Percentiles rank a stretch among this genome's conserved stretches.
These are phyloP conservation scores for Dolichoris vasculosae DNA, from an alignment of 1,140 invertebrate species.

Conservation along the genomic window DNA sequence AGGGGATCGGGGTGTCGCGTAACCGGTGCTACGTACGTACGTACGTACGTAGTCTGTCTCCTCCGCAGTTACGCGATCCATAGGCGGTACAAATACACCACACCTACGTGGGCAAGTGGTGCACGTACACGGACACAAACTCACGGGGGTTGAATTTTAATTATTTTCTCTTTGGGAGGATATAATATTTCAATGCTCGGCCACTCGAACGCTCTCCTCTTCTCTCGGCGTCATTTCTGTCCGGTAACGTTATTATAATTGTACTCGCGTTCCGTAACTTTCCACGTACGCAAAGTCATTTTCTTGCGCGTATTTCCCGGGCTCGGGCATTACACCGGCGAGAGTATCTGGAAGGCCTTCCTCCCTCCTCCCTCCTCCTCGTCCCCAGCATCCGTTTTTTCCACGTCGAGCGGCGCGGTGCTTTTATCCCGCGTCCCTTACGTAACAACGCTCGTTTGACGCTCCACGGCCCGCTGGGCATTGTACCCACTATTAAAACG, in stretches of 20 bases:
- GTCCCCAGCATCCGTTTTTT: background rate
- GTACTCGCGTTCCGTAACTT: slow-evolving; percentile 62
- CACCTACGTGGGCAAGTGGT: background rate
- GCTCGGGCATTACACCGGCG: slow-evolving; percentile 50
- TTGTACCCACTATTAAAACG: slow-evolving; percentile 46
- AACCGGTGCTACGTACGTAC: background rate
- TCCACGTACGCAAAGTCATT: slow-evolving; percentile 11
- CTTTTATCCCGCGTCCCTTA: slow-evolving; percentile 26
- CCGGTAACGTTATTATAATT: slow-evolving; percentile 74
- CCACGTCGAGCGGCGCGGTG: slow-evolving; percentile 10
- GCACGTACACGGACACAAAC: background rate
- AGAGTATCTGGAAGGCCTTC: background rate
- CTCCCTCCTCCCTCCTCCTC: background rate
- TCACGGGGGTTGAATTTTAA: slow-evolving; percentile 70
- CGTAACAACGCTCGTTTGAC: slow-evolving; percentile 42
- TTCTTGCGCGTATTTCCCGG: background rate
- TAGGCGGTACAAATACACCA: background rate
- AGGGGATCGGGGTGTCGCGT: slow-evolving; percentile 8
- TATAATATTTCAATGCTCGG: slow-evolving; percentile 75
- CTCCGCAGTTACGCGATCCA: background rate
- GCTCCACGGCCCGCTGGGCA: slow-evolving; percentile 33
- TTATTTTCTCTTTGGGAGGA: slow-evolving; percentile 75
- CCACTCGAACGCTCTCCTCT: slow-evolving; percentile 64
- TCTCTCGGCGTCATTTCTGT: background rate
- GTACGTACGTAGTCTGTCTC: no score